These are phyloP conservation scores for Rhea americana DNA, from an alignment of 2,113 vertebrate species.

Conservation along the genomic window DNA sequence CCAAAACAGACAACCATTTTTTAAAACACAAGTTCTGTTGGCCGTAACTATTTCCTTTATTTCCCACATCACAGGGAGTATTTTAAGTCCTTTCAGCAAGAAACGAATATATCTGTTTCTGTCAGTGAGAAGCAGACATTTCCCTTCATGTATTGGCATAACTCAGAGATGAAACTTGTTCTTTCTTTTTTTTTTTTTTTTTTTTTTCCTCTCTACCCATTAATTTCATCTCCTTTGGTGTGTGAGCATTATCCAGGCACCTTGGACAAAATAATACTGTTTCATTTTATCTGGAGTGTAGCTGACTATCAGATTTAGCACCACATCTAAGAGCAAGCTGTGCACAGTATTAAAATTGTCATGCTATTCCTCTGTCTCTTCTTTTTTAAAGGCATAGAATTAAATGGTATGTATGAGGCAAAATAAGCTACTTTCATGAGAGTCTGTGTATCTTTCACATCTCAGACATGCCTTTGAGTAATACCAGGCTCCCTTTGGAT, in stretches of 20 bases:
- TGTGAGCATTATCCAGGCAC: background rate
- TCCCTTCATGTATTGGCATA: background rate
- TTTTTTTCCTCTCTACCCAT: background rate
- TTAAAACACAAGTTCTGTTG: background rate
- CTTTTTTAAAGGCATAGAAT: background rate
- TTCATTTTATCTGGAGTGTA: background rate
- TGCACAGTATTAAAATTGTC: background rate
- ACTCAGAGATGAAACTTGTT: background rate
- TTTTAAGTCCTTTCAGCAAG: background rate
- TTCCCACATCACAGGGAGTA: rapidly evolving
- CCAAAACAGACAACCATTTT: background rate
- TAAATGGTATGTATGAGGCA: background rate
- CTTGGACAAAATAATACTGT: background rate
- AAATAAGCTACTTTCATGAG: background rate
- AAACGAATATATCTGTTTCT: background rate
- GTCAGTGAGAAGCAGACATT: background rate
- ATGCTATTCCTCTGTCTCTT: background rate
- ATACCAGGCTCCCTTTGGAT: background rate
- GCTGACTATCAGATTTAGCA: background rate
- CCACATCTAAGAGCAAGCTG: background rate
- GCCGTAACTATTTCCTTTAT: background rate
- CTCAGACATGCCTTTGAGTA: background rate
- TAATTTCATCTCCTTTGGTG: background rate
- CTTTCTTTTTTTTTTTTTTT: background rate
- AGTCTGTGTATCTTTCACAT: background rate